phyloP scores from a whole-genome alignment of 2,888 invertebrate genomes.

The Megamerina dolium region DNA sequence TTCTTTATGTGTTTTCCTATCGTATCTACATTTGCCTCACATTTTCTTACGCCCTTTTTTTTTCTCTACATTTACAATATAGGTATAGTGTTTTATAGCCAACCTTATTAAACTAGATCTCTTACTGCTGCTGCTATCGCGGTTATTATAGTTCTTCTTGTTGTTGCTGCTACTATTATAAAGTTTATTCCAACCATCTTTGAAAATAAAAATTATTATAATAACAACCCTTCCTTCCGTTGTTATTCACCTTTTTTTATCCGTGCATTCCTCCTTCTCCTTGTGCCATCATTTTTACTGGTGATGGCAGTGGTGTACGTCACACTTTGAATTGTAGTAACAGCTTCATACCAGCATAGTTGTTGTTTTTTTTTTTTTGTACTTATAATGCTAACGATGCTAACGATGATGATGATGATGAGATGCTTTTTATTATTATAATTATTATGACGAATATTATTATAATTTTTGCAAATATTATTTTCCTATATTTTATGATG shows the following conservation, averaged over 20 bases:
- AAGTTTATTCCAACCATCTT: slow-evolving; percentile 10
- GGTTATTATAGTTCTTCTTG: slow-evolving; percentile 10
- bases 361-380: too few species aligned
- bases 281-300: background rate
- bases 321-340: slow-evolving; percentile 4
- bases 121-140: background rate
- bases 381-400: too few species aligned
- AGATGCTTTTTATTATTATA: too few species aligned
- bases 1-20: background rate
- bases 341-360: too few species aligned
- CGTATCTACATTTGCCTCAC: background rate
- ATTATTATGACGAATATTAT: too few species aligned
- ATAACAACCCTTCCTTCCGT: slow-evolving; percentile 23
- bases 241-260: slow-evolving; percentile 4
- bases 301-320: too few species aligned
- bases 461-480: too few species aligned
- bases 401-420: too few species aligned
- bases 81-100: background rate
- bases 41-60: background rate
- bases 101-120: background rate
- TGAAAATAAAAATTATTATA: slow-evolving; percentile 20
- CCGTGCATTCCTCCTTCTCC: background rate
- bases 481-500: too few species aligned
- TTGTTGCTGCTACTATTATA: slow-evolving; percentile 6
- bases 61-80: slow-evolving; percentile 2